Evolutionary conservation across 2,888 invertebrate genomes (phyloP).

Genomic region (Caprella mutica): DNA sequence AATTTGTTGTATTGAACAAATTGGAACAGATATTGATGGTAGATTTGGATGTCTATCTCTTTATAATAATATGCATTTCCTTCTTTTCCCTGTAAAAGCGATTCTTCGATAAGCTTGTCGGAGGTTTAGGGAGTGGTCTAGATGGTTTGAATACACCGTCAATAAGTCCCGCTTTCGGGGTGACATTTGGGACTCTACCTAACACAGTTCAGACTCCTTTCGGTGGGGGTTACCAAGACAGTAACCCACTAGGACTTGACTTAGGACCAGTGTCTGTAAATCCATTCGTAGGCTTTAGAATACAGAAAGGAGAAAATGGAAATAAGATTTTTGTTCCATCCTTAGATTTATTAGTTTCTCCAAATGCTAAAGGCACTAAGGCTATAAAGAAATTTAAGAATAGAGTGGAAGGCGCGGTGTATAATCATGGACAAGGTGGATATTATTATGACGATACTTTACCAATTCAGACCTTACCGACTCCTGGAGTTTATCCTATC

Average conservation of each 20-base stretch:
- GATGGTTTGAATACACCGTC: constrained; percentile 8
- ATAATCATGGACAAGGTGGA: not conserved
- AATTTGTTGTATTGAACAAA: too few relatives aligned
- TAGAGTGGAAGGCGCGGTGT: not conserved
- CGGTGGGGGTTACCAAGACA: not conserved
- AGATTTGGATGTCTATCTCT: too few relatives aligned
- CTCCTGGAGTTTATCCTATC: not conserved
- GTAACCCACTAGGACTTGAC: constrained; percentile 23
- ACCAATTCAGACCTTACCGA: not conserved
- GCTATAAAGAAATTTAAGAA: constrained; percentile 11
- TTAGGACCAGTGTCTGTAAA: constrained; percentile 27
- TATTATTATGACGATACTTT: not conserved
- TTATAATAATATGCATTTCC: too few relatives aligned
- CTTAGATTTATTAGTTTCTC: constrained; percentile 24
- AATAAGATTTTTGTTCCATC: constrained; percentile 21
- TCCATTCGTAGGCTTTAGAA: constrained; percentile 25
- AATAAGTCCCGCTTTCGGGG: constrained; percentile 20
- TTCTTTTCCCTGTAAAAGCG: too few relatives aligned
- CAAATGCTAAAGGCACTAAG: constrained; percentile 23
- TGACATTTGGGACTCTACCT: constrained; percentile 26
- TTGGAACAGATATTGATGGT: too few relatives aligned
- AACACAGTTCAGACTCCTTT: constrained; percentile 5
- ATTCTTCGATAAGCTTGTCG: constrained; percentile 14
- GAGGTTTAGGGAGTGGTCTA: constrained; percentile 20
- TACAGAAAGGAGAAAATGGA: constrained; percentile 18